These are phyloP conservation scores for Xenentodon cancila DNA, from an alignment of 2,797 vertebrate genomes.

Conservation along the genomic window DNA sequence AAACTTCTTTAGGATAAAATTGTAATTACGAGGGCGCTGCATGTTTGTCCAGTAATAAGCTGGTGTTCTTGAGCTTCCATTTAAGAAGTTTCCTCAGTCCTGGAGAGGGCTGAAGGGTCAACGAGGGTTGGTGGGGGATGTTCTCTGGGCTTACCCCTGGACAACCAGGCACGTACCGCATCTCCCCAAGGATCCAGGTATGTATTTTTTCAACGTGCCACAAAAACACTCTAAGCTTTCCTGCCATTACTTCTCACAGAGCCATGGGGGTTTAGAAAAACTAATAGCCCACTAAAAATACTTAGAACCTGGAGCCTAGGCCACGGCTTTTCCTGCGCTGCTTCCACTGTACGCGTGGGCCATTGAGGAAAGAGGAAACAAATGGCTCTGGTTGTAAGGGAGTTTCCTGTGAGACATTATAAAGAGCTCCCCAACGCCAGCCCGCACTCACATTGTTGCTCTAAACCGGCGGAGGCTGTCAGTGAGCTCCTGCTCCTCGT, in stretches of 20 bases:
- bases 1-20: not conserved
- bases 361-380: slow-evolving; percentile 83
- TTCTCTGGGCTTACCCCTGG: slow-evolving; percentile 62
- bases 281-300: slow-evolving; percentile 85
- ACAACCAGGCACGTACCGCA: slow-evolving; percentile 64
- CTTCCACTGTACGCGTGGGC: slow-evolving; percentile 82
- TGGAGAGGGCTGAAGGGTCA: slow-evolving; percentile 65
- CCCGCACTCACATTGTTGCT: slow-evolving; percentile 54
- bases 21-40: slow-evolving; percentile 18
- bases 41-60: slow-evolving; percentile 62
- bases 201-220: slow-evolving; percentile 67
- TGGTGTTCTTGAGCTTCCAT: slow-evolving; percentile 68
- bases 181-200: slow-evolving; percentile 61
- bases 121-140: slow-evolving; percentile 71
- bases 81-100: slow-evolving; percentile 71
- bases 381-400: slow-evolving; percentile 69
- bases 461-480: slow-evolving; percentile 52
- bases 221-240: slow-evolving; percentile 74
- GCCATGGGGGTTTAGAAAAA: slow-evolving; percentile 78
- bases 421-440: slow-evolving; percentile 73
- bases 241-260: slow-evolving; percentile 75
- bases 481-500: slow-evolving; percentile 28
- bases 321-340: slow-evolving; percentile 77
- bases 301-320: slow-evolving; percentile 58
- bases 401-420: slow-evolving; percentile 84